phyloP scores from a whole-genome alignment of 1,140 invertebrate species.

The Drosophila subobscura region DNA sequence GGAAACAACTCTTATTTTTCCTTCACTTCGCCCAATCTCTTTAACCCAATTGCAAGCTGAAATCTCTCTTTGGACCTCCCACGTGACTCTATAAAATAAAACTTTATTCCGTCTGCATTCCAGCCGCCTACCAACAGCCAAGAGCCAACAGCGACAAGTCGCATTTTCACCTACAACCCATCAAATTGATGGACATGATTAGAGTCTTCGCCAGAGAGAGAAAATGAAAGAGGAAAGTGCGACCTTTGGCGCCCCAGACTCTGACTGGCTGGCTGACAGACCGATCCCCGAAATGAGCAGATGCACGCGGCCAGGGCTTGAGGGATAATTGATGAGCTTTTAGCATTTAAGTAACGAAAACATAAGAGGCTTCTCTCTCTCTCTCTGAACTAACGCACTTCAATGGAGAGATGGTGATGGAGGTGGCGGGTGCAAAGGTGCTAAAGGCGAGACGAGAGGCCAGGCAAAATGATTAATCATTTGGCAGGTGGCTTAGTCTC shows the following conservation, averaged over 20 bases:
- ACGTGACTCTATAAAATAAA: conserved; percentile 42
- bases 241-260: conserved; percentile 71
- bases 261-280: neutral
- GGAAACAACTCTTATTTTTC: conserved; percentile 14
- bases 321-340: conserved; percentile 78
- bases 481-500: conserved; percentile 69
- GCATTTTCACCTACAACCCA: conserved; percentile 61
- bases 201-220: conserved; percentile 36
- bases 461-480: conserved; percentile 77
- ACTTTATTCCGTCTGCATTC: conserved; percentile 34
- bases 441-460: conserved; percentile 30
- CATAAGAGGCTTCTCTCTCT: conserved; percentile 17
- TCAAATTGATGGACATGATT: conserved; percentile 82
- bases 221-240: conserved; percentile 72
- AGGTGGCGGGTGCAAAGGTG: conserved; percentile 20
- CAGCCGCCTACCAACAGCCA: neutral
- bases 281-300: conserved; percentile 57
- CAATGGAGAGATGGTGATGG: conserved; percentile 5
- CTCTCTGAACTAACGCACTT: conserved; percentile 50
- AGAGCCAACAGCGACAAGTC: conserved; percentile 16
- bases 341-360: conserved; percentile 68
- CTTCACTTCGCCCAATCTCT: conserved; percentile 20
- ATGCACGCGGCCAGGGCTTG: conserved; percentile 52
- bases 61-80: conserved; percentile 40
- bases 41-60: conserved; percentile 38